A percentile compares a stretch with the other conserved stretches of the same genome.
phyloP scores from a whole-genome alignment of 2,888 invertebrate species.

The Sarcophaga caerulescens region DNA sequence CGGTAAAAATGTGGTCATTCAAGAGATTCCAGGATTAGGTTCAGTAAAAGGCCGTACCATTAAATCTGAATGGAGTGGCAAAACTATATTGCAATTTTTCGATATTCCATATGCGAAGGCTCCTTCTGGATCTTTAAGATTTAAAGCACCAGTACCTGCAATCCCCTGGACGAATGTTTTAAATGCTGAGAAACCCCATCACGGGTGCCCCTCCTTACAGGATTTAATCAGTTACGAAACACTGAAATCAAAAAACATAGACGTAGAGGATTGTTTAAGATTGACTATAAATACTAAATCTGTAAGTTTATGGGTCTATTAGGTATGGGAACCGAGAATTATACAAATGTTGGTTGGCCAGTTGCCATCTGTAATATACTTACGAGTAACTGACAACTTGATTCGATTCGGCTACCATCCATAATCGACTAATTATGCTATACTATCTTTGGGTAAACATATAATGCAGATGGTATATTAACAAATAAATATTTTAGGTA shows the following conservation, averaged over 20 bases:
- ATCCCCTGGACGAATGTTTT: conserved; percentile 75
- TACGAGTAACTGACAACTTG: no score
- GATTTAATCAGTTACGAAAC: conserved; percentile 70
- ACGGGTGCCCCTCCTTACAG: conserved; percentile 78
- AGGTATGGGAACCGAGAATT: background rate
- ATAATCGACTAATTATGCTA: background rate
- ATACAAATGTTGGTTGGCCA: background rate
- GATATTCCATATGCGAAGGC: conserved; percentile 79
- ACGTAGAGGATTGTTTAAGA: conserved; percentile 78
- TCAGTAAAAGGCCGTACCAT: conserved; percentile 74
- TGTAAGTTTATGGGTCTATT: conserved; percentile 70
- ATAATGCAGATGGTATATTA: background rate
- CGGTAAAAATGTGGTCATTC: conserved; percentile 65
- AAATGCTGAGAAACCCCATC: conserved; percentile 73
- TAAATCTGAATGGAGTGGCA: conserved; percentile 75
- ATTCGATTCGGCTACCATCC: no score
- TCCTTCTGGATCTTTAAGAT: conserved; percentile 73
- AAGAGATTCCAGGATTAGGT: conserved; percentile 74
- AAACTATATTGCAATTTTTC: conserved; percentile 76
- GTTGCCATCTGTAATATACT: background rate
- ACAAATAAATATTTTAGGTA: conserved; percentile 69
- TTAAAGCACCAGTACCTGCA: conserved; percentile 75
- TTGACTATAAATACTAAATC: conserved; percentile 77
- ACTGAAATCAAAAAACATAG: conserved; percentile 71
- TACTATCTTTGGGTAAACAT: background rate